phyloP scores from a whole-genome alignment of 1,140 invertebrate genomes.

The Drosophila lowei region DNA sequence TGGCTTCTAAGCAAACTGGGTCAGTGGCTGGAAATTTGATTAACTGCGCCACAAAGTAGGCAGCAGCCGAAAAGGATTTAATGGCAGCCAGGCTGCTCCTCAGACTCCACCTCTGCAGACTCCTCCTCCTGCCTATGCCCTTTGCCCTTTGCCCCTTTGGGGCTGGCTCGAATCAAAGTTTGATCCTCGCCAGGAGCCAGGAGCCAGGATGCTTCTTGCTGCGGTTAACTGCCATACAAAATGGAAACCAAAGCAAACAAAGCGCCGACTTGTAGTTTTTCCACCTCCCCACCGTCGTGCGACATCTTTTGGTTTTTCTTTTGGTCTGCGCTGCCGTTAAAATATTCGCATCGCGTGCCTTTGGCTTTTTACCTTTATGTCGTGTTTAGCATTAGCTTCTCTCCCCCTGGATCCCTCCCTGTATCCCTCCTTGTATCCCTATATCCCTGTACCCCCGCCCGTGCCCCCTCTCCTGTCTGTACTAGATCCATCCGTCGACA shows the following conservation, averaged over 20 bases:
- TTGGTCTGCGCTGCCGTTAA: slow-evolving; percentile 42
- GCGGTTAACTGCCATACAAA: slow-evolving; percentile 29
- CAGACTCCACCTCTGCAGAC: too few relatives aligned
- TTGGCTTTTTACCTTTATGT: slow-evolving; percentile 80
- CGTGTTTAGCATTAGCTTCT: slow-evolving; percentile 74
- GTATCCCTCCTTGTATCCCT: background rate
- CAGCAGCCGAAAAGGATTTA: slow-evolving; percentile 3
- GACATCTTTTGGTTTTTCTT: background rate
- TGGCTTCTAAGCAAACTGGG: slow-evolving; percentile 35
- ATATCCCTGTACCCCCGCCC: background rate
- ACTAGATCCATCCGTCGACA: slow-evolving; percentile 36
- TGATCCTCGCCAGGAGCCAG: slow-evolving; percentile 58
- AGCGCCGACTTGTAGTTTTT: slow-evolving; percentile 48
- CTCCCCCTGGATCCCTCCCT: background rate
- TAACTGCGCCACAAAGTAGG: slow-evolving; percentile 38
- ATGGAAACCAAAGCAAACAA: slow-evolving; percentile 52
- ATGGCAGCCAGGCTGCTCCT: too few relatives aligned
- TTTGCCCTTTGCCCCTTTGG: slow-evolving; percentile 1
- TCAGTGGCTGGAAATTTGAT: slow-evolving; percentile 61
- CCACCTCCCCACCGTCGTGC: background rate
- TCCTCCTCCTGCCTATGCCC: too few relatives aligned
- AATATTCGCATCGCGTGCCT: slow-evolving; percentile 79
- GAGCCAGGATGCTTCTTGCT: background rate
- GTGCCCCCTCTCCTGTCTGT: background rate
- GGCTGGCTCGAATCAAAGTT: slow-evolving; percentile 51